Base-by-base conservation (phyloP, 2,888 invertebrate species). In the Tipula confusa region DNA sequence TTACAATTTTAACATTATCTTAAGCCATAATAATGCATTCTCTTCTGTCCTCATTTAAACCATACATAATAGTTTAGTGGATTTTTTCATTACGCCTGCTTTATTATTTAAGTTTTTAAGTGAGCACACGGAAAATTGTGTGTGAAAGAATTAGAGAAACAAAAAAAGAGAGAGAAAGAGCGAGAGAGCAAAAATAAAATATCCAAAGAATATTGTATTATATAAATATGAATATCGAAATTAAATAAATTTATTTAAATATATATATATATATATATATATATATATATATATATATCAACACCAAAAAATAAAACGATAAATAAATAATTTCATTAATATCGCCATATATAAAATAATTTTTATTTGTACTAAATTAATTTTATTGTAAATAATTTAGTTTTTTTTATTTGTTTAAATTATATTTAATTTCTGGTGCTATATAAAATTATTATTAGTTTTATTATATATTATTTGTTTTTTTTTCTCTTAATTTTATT, bases 121-220 rank as follows among this genome's bases (percentile, higher is more conserved):
- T n/a, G n/a, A n/a, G n/a, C n/a, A n/a, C n/a, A n/a, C n/a, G n/a
- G n/a, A n/a, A n/a, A n/a, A n/a, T n/a, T n/a, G n/a, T n/a, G n/a
- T n/a, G n/a, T n/a, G n/a, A n/a, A n/a, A n/a, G n/a, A n/a, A n/a
- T n/a, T n/a, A n/a, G n/a, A n/a, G n/a, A n/a, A n/a, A n/a, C n/a
- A n/a, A n/a, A n/a, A n/a, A n/a, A n/a, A n/a, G n/a, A n/a, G n/a
- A n/a, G n/a, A n/a, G n/a, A n/a, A n/a, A n/a, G n/a, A n/a, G n/a
- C 64, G 64, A 24, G 24, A 64, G 24, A 24, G 24, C 18, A 64
- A 64, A 43, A n/a, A 64, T 64, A 64, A 64, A 64, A 64, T 64
- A 64, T 64, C 64, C 64, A 64, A 64, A 64, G 64, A 64, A 64
- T n/a, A n/a, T 64, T 64, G 64, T 64, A 64, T 64, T 64, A 64